Percentiles rank a stretch among this genome's conserved stretches.
Evolutionary conservation across 2,797 vertebrate species (phyloP).

Genomic region (Cygnus olor): DNA sequence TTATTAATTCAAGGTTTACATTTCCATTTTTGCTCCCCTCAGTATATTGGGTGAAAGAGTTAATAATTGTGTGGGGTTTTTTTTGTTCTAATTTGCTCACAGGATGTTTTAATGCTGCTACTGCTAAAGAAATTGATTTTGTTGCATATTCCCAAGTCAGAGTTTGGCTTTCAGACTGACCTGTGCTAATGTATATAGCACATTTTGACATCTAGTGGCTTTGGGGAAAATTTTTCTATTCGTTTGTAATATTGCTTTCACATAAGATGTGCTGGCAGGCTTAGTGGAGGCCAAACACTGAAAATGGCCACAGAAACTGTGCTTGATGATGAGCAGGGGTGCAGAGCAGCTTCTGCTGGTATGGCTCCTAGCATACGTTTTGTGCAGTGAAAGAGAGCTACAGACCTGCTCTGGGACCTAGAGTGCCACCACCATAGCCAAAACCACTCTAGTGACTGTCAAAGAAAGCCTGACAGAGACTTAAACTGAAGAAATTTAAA

Average conservation of each 20-base stretch:
- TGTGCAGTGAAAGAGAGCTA: background rate
- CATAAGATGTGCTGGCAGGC: background rate
- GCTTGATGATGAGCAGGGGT: background rate
- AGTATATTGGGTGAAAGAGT: background rate
- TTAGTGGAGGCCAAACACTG: background rate
- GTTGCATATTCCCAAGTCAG: background rate
- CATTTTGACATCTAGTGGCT: background rate
- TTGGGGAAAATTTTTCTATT: background rate
- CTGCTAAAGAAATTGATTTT: background rate
- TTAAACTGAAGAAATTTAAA: background rate
- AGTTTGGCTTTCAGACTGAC: background rate
- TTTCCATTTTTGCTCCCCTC: background rate
- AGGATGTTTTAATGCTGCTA: background rate
- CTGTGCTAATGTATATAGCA: background rate
- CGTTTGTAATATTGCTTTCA: background rate
- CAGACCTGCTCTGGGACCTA: background rate
- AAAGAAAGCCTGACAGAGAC: background rate
- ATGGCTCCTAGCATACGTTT: background rate
- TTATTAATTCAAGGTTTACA: background rate
- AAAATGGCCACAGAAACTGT: background rate
- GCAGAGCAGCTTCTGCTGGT: background rate
- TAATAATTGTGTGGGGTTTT: background rate
- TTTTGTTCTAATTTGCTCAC: background rate
- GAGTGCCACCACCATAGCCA: background rate
- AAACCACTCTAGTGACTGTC: background rate